Conservation (phyloP, 2,797 vertebrate genomes). For the Arremon aurantiirostris region DNA sequence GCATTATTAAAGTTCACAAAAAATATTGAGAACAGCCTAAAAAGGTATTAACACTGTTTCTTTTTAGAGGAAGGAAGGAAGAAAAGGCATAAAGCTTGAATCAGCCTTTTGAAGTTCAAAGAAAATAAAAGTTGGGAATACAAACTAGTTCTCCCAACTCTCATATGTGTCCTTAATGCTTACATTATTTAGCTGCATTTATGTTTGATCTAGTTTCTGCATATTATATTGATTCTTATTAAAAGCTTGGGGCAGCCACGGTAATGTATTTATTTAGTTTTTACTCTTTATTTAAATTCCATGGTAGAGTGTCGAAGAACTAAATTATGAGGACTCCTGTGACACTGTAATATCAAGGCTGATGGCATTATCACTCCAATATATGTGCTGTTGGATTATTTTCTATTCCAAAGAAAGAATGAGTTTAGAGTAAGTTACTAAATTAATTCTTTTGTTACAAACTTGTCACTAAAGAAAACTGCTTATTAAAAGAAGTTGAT, state of each 20-base stretch:
- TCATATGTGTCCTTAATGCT: background rate
- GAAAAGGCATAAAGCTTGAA: background rate
- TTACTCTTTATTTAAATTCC: conserved; percentile 17
- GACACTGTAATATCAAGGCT: conserved; percentile 84
- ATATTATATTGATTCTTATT: background rate
- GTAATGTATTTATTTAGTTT: background rate
- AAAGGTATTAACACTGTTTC: background rate
- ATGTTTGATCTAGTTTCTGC: background rate
- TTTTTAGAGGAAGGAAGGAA: background rate
- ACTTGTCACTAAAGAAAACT: background rate
- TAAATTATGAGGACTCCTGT: conserved; percentile 79
- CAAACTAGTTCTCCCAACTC: background rate
- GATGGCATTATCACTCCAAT: conserved; percentile 88
- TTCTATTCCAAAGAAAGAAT: conserved; percentile 77
- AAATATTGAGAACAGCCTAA: background rate
- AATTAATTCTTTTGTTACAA: conserved; percentile 1
- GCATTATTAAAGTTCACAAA: background rate
- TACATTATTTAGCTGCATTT: background rate
- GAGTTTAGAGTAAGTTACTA: conserved; percentile 79
- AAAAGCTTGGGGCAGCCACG: background rate
- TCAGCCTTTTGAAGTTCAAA: background rate
- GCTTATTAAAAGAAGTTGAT: background rate
- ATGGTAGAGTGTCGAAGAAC: conserved; percentile 77
- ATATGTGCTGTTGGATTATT: conserved; percentile 88
- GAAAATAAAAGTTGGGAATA: background rate